These are phyloP conservation scores for Pteria penguin DNA, from an alignment of 2,888 invertebrate genomes.

Conservation along the genomic window DNA sequence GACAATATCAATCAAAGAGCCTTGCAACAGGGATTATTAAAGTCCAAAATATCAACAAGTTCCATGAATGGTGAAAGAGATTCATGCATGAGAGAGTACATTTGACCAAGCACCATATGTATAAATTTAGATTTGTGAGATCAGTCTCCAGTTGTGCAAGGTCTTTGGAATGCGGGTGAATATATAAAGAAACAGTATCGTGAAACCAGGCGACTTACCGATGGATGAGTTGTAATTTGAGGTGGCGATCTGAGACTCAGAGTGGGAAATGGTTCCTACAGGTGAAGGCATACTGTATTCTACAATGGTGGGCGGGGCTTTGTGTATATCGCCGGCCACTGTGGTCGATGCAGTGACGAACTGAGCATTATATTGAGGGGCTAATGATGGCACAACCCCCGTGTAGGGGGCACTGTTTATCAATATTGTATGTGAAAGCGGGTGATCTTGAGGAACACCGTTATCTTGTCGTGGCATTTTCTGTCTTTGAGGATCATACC, in stretches of 20 bases:
- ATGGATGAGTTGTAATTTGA: conserved; percentile 34
- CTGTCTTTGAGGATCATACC: conserved; percentile 36
- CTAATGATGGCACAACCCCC: conserved; percentile 29
- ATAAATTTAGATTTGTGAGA: too few species aligned
- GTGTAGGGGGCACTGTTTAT: conserved; percentile 38
- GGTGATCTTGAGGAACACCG: conserved; percentile 27
- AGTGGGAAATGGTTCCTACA: conserved; percentile 37
- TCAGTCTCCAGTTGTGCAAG: too few species aligned
- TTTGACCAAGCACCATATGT: too few species aligned
- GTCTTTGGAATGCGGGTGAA: neutral
- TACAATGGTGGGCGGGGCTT: neutral
- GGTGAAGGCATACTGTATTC: conserved; percentile 44
- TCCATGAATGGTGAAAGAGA: too few species aligned
- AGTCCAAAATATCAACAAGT: too few species aligned
- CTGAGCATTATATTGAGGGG: conserved; percentile 45
- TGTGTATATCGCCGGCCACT: conserved; percentile 32
- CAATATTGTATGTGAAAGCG: conserved; percentile 31
- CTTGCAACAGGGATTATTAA: too few species aligned
- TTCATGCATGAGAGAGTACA: too few species aligned
- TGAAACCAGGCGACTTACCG: conserved; percentile 29
- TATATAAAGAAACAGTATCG: neutral
- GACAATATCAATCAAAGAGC: neutral
- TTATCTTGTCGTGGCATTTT: conserved; percentile 38
- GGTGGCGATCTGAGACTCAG: conserved; percentile 40
- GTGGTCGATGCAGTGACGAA: conserved; percentile 40